A percentile compares a stretch with the other conserved stretches of the same genome.
Evolutionary conservation across 2,113 vertebrate species (phyloP).

Genomic region (Hippopotamus amphibius): DNA sequence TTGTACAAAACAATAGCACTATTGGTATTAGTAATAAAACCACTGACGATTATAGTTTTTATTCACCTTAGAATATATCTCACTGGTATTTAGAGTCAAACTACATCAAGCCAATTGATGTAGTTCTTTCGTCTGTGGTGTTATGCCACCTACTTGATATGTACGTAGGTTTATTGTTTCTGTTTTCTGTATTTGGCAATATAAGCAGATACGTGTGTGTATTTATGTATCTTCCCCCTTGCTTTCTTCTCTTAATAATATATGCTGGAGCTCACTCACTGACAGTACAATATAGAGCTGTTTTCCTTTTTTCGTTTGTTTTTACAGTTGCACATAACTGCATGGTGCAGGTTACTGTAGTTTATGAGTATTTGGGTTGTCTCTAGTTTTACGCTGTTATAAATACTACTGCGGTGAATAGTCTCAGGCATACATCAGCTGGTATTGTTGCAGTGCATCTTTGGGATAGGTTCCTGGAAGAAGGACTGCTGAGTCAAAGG

Average conservation of each 20-base stretch:
- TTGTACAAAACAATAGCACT: neutral
- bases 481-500: neutral
- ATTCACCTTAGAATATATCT: neutral
- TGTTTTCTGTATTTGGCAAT: neutral
- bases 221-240: neutral
- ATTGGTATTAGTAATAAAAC: neutral
- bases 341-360: neutral
- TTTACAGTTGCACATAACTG: neutral
- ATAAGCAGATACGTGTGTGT: neutral
- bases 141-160: neutral
- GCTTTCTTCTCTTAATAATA: neutral
- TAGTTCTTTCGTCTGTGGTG: neutral
- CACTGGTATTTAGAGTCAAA: neutral
- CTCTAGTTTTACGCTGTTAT: neutral
- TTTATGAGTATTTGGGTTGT: neutral
- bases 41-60: neutral
- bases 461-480: neutral
- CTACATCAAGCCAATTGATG: neutral
- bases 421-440: neutral
- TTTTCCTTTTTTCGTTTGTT: neutral
- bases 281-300: neutral
- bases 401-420: neutral
- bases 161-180: slow-evolving; percentile 20
- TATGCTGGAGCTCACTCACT: neutral
- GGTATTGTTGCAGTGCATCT: neutral